A percentile compares a stretch with the other conserved stretches of the same genome.
Evolutionary conservation across 2,113 vertebrate genomes (phyloP).

Genomic region (Lichenostomus cassidix): DNA sequence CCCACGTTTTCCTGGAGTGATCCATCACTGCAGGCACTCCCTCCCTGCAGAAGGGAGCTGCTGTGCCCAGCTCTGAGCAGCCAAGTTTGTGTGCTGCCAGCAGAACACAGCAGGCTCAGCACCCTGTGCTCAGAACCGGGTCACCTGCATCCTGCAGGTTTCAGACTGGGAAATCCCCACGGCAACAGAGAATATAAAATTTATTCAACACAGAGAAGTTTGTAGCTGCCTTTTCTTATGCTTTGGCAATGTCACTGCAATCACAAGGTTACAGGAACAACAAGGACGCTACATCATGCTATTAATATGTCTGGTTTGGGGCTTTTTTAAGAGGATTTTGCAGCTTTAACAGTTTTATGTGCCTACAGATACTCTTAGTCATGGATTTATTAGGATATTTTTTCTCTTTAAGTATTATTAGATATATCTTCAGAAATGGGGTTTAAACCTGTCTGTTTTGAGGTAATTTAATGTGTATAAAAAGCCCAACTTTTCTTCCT

Average conservation of each 20-base stretch:
- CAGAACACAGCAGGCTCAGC: not conserved
- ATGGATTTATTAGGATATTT: constrained; percentile 38
- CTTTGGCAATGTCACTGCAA: constrained; percentile 13
- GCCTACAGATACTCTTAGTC: constrained; percentile 25
- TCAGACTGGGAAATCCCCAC: not conserved
- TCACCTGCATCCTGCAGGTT: not conserved
- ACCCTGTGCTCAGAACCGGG: accelerated
- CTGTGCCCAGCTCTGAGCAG: not conserved
- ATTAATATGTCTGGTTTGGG: not conserved
- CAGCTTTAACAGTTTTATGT: constrained; percentile 47
- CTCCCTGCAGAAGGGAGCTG: not conserved
- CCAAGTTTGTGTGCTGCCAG: not conserved
- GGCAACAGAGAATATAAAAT: not conserved
- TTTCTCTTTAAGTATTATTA: constrained; percentile 23
- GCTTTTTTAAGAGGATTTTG: constrained; percentile 20
- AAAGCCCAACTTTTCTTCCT: not conserved
- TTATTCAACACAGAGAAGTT: not conserved
- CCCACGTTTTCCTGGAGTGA: not conserved
- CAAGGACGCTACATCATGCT: not conserved
- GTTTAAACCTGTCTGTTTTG: constrained; percentile 24
- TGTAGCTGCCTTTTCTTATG: not conserved
- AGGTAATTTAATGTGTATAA: not conserved
- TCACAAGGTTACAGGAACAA: constrained; percentile 24
- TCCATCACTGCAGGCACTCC: not conserved
- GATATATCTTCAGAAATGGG: not conserved